These are phyloP conservation scores for Calliopsis andreniformis DNA, from an alignment of 1,140 invertebrate genomes.

Conservation along the genomic window DNA sequence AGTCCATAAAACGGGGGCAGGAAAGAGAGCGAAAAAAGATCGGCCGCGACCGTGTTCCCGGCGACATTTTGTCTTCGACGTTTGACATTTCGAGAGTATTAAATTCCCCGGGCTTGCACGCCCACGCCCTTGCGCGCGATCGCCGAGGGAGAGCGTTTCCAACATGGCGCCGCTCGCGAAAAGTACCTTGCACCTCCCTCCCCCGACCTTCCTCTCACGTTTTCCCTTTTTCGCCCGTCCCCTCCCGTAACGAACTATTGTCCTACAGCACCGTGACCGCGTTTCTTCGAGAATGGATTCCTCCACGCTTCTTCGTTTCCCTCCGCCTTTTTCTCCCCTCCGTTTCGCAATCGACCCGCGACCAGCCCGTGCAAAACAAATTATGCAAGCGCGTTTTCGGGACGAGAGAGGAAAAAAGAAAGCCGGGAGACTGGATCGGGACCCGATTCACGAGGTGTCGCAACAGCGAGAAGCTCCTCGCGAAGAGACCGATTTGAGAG, in stretches of 20 bases:
- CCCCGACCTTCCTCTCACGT: neutral
- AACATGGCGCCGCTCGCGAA: constrained; percentile 52
- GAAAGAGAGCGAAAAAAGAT: constrained; percentile 9
- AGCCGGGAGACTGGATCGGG: neutral
- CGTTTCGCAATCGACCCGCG: constrained; percentile 38
- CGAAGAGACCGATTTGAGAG: neutral
- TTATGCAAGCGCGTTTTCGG: constrained; percentile 39
- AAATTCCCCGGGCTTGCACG: constrained; percentile 65
- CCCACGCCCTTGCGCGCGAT: constrained; percentile 59
- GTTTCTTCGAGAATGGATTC: constrained; percentile 51
- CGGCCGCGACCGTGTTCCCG: constrained; percentile 14
- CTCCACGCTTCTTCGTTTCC: constrained; percentile 17
- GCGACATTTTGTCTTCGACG: constrained; percentile 72
- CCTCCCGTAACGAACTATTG: constrained; percentile 50
- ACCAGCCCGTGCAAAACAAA: constrained; percentile 29
- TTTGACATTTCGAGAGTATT: constrained; percentile 75
- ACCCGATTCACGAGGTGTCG: constrained; percentile 3
- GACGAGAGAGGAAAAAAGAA: constrained; percentile 4
- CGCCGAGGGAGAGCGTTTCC: constrained; percentile 55
- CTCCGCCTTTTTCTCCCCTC: neutral
- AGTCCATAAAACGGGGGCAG: neutral
- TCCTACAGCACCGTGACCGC: constrained; percentile 49
- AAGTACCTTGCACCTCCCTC: constrained; percentile 25
- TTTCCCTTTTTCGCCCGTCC: neutral
- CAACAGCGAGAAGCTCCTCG: neutral